phyloP scores from a whole-genome alignment of 92 coral and sea anemone species.

The Phenganax subtilis region DNA sequence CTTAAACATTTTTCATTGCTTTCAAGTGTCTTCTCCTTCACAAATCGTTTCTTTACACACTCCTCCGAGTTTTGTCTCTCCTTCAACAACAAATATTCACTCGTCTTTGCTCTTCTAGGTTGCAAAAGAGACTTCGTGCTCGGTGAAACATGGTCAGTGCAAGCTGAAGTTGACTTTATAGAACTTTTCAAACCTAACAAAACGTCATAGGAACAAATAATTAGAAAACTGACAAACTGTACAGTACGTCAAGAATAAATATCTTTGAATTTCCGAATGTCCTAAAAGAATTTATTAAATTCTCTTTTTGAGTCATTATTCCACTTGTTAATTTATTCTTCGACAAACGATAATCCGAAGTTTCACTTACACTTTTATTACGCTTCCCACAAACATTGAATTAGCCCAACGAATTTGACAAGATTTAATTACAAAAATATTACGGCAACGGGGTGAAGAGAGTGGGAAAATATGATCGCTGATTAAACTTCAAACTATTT shows the following conservation, averaged over 20 bases:
- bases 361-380: too few species aligned
- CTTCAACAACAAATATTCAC: conserved; percentile 15
- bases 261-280: not conserved
- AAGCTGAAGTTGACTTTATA: not conserved
- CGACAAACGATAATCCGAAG: too few species aligned
- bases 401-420: too few species aligned
- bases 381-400: too few species aligned
- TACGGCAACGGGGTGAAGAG: too few species aligned
- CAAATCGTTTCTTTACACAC: conserved; percentile 7
- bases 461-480: too few species aligned
- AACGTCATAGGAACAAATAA: not conserved
- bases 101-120: conserved; percentile 15
- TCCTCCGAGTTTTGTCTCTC: conserved; percentile 16
- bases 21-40: conserved; percentile 13
- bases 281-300: not conserved
- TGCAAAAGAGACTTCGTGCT: not conserved
- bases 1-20: conserved; percentile 10
- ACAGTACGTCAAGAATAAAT: not conserved
- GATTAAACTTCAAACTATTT: too few species aligned
- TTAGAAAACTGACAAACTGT: not conserved
- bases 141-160: not conserved
- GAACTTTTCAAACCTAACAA: conserved; percentile 28
- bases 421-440: too few species aligned
- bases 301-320: too few species aligned
- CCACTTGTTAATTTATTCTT: not conserved